Evolutionary conservation across 2,888 invertebrate genomes (phyloP).

Genomic region (Tipula vernalis): DNA sequence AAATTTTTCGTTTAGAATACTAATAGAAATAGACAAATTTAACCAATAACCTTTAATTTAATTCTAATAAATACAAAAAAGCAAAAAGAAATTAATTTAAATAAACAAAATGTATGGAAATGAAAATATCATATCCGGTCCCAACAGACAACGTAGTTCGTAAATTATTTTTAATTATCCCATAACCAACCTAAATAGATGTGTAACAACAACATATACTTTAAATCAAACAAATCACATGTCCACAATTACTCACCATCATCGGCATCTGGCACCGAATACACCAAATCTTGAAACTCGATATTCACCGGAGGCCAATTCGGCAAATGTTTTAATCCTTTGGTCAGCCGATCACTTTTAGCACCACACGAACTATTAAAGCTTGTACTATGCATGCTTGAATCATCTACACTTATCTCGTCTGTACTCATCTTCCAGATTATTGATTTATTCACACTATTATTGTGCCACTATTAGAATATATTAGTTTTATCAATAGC

Average conservation of each 20-base stretch:
- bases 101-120: neutral
- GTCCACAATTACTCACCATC: slow-evolving; percentile 38
- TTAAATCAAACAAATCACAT: no score
- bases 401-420: slow-evolving; percentile 26
- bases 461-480: neutral
- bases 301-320: slow-evolving; percentile 63
- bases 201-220: neutral
- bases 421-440: slow-evolving; percentile 7
- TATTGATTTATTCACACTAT: neutral
- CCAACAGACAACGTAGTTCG: neutral
- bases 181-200: neutral
- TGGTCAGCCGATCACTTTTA: slow-evolving; percentile 19
- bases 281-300: slow-evolving; percentile 71
- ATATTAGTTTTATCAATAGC: neutral
- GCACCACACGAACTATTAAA: slow-evolving; percentile 18
- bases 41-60: no score
- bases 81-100: no score
- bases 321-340: slow-evolving; percentile 44
- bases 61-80: no score
- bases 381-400: slow-evolving; percentile 22
- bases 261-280: slow-evolving; percentile 60
- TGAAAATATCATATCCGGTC: neutral
- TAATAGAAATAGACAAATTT: no score
- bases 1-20: no score
- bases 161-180: neutral